phyloP scores from a whole-genome alignment of 2,797 vertebrate species.

The Pseudochirops cupreus region DNA sequence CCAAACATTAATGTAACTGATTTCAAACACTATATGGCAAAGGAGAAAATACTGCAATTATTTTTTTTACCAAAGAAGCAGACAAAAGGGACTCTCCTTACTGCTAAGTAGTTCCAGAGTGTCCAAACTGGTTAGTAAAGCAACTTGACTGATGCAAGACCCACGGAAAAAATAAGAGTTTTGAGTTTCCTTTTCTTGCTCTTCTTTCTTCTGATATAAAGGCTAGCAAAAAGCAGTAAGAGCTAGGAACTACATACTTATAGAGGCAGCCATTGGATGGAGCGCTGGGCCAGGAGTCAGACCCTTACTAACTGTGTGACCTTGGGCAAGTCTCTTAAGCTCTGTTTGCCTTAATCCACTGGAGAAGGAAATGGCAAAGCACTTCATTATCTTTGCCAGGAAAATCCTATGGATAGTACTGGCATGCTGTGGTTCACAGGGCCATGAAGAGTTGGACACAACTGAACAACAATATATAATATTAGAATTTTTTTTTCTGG shows the following conservation, averaged over 20 bases:
- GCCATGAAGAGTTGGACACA: too few relatives aligned
- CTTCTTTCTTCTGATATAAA: not conserved
- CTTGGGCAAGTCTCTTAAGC: too few relatives aligned
- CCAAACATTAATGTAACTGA: conserved; percentile 27
- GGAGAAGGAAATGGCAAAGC: too few relatives aligned
- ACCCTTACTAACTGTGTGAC: not conserved
- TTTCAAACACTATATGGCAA: not conserved
- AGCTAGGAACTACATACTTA: not conserved
- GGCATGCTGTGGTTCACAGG: too few relatives aligned
- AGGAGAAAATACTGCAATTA: conserved; percentile 13
- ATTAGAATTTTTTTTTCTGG: too few relatives aligned
- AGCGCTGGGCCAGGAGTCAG: too few relatives aligned
- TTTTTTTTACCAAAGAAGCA: not conserved
- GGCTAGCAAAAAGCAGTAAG: not conserved
- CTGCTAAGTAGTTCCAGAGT: not conserved
- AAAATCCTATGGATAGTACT: too few relatives aligned
- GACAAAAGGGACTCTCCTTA: conserved; percentile 5
- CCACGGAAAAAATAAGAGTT: not conserved
- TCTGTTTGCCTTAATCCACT: too few relatives aligned
- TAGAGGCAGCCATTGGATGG: not conserved
- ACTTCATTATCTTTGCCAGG: too few relatives aligned
- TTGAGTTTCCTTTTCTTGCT: not conserved
- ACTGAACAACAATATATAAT: too few relatives aligned
- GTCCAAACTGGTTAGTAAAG: not conserved
- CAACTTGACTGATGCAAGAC: not conserved